phyloP scores from a whole-genome alignment of 1,140 invertebrate genomes.

The Zaprionus davidi region DNA sequence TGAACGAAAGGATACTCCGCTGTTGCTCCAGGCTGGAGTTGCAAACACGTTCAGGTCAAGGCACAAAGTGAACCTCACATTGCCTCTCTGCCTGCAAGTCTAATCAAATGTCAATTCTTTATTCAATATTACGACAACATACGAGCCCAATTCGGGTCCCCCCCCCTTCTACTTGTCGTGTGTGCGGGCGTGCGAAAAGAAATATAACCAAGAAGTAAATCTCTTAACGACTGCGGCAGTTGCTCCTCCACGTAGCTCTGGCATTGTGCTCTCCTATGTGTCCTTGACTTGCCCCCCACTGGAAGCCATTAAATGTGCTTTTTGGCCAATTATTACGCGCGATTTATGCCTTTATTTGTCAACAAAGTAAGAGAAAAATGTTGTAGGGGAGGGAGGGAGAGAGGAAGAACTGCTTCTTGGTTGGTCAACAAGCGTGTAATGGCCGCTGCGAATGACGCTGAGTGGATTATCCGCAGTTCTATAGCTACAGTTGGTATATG shows the following conservation, averaged over 20 bases:
- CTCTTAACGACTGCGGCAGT: conserved; percentile 63
- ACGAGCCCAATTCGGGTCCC: conserved; percentile 35
- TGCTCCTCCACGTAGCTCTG: background rate
- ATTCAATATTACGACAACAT: conserved; percentile 72
- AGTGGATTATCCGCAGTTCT: conserved; percentile 31
- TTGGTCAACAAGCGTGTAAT: conserved; percentile 59
- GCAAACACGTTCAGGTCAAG: conserved; percentile 20
- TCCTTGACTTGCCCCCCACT: conserved; percentile 47
- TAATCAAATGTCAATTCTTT: conserved; percentile 82
- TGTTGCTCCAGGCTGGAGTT: background rate
- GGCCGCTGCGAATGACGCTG: conserved; percentile 21
- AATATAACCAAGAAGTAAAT: conserved; percentile 64
- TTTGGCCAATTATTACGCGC: conserved; percentile 81
- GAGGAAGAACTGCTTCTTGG: conserved; percentile 14
- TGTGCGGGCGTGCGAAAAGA: conserved; percentile 56
- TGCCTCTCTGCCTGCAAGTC: conserved; percentile 46
- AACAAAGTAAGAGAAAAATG: conserved; percentile 45
- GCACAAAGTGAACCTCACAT: background rate
- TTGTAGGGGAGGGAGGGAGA: conserved; percentile 9
- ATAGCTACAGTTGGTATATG: background rate
- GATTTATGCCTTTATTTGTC: conserved; percentile 82
- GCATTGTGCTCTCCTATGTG: conserved; percentile 38
- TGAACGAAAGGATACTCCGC: conserved; percentile 56
- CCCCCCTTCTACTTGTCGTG: background rate
- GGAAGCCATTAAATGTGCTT: conserved; percentile 79